phyloP scores from a whole-genome alignment of 2,888 invertebrate species.

The Sialis lutaria region DNA sequence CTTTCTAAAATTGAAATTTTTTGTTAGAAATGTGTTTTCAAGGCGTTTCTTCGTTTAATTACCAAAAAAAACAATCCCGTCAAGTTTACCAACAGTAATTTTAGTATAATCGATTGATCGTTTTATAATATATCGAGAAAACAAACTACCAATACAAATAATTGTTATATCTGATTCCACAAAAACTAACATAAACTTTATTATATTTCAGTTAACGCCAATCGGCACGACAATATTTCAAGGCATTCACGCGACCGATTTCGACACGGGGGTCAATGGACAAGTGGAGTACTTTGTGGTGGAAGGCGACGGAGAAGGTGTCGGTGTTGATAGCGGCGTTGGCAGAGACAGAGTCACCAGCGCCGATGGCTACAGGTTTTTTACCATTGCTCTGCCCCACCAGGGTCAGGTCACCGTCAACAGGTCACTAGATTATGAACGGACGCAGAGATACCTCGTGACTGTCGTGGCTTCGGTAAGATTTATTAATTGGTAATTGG shows the following conservation, averaged over 20 bases:
- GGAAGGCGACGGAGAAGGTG: slow-evolving; percentile 39
- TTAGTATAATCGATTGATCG: too few relatives aligned
- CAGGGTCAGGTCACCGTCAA: slow-evolving; percentile 79
- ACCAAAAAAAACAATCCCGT: too few relatives aligned
- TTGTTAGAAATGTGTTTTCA: too few relatives aligned
- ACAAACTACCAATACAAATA: too few relatives aligned
- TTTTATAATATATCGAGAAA: too few relatives aligned
- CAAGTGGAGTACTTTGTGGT: slow-evolving; percentile 73
- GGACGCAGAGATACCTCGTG: slow-evolving; percentile 70
- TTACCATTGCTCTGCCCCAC: slow-evolving; percentile 73
- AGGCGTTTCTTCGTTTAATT: too few relatives aligned
- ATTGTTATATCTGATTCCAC: too few relatives aligned
- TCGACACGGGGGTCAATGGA: slow-evolving; percentile 77
- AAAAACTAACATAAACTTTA: too few relatives aligned
- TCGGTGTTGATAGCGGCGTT: slow-evolving; percentile 37
- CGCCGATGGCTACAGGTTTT: slow-evolving; percentile 66
- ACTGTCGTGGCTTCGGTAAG: slow-evolving; percentile 79
- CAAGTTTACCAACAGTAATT: too few relatives aligned
- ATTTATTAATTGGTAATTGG: slow-evolving; percentile 14
- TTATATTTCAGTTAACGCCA: slow-evolving; percentile 57
- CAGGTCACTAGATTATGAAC: slow-evolving; percentile 74
- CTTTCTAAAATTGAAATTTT: too few relatives aligned
- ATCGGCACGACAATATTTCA: slow-evolving; percentile 75
- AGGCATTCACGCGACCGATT: slow-evolving; percentile 60
- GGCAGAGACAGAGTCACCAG: slow-evolving; percentile 36